Conservation (phyloP, 2,888 invertebrate species). For the Deilephila porcellus region DNA sequence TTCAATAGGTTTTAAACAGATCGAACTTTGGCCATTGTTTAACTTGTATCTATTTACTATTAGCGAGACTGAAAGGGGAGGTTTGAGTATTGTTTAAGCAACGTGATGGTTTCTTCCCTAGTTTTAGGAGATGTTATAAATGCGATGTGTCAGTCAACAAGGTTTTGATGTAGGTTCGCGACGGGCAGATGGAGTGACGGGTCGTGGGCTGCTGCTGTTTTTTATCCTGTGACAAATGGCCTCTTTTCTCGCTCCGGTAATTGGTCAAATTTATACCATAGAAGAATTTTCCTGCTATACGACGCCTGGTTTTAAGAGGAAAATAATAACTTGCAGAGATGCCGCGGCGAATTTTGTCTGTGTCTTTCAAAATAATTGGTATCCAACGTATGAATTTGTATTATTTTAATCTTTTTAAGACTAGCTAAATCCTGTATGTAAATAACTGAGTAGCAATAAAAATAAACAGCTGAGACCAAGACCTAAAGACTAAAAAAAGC, state of each 20-base stretch:
- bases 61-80: slow-evolving; percentile 8
- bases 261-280: slow-evolving; percentile 70
- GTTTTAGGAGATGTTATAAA: slow-evolving; percentile 63
- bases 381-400: too few species aligned
- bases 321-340: slow-evolving; percentile 11
- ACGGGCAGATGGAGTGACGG: slow-evolving; percentile 74
- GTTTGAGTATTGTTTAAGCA: slow-evolving; percentile 23
- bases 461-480: too few species aligned
- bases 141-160: slow-evolving; percentile 69
- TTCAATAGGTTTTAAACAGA: slow-evolving; percentile 11
- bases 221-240: slow-evolving; percentile 75
- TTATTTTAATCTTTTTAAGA: too few species aligned
- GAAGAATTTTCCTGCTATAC: slow-evolving; percentile 34
- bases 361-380: neutral
- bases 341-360: neutral
- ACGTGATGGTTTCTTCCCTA: slow-evolving; percentile 25
- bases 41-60: slow-evolving; percentile 17
- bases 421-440: too few species aligned
- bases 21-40: slow-evolving; percentile 13
- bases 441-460: too few species aligned
- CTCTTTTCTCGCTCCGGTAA: slow-evolving; percentile 64
- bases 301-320: slow-evolving; percentile 20
- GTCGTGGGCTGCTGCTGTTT: slow-evolving; percentile 61
- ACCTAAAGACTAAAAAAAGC: too few species aligned
- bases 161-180: slow-evolving; percentile 72